A percentile compares a stretch with the other conserved stretches of the same genome.
Conservation (phyloP, 2,113 vertebrate species). For the Sminthopsis crassicaudata region DNA sequence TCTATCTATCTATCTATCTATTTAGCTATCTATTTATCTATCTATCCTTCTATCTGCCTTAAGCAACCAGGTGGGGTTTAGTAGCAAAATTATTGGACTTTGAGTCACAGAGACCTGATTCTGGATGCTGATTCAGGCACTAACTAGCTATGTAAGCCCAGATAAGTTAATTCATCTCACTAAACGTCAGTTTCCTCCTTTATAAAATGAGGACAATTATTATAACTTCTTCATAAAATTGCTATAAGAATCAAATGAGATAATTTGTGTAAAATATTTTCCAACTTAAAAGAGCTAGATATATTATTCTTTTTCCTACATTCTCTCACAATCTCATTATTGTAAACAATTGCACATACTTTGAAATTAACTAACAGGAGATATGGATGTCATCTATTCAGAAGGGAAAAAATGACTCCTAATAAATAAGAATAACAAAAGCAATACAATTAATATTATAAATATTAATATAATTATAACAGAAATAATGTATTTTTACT, state of each 20-base stretch:
- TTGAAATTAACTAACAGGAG: not conserved
- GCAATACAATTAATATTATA: not conserved
- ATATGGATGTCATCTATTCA: not conserved
- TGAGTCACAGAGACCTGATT: not conserved
- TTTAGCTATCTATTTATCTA: too few species aligned
- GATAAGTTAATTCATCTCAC: not conserved
- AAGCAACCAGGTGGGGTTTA: not conserved
- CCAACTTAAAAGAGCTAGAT: not conserved
- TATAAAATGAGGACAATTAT: not conserved
- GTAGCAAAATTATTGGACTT: not conserved
- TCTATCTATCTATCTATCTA: too few species aligned
- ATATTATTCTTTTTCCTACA: not conserved
- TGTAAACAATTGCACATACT: not conserved
- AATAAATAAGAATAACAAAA: not conserved
- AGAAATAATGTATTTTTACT: not conserved
- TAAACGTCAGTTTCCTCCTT: slow-evolving; percentile 4
- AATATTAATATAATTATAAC: not conserved
- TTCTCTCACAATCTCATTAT: not conserved
- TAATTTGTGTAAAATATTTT: not conserved
- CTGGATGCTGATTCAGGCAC: not conserved
- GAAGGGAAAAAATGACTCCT: not conserved
- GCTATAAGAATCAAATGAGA: not conserved
- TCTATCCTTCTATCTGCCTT: too few species aligned
- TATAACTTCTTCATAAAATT: not conserved
- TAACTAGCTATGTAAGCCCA: not conserved